phyloP scores from a whole-genome alignment of 2,113 vertebrate genomes.

The Phocoena sinus region DNA sequence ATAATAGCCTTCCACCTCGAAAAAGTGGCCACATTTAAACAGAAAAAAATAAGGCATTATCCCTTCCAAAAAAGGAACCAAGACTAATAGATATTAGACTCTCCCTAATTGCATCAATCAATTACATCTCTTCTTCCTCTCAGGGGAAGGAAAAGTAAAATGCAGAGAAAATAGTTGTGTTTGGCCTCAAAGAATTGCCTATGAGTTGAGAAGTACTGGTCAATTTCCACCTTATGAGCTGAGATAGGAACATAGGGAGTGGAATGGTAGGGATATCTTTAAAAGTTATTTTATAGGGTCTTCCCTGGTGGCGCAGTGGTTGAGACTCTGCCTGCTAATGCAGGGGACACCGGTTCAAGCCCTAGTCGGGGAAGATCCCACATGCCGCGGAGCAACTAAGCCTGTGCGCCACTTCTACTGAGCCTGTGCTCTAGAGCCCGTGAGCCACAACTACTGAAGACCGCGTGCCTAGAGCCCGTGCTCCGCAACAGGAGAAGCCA shows the following conservation, averaged over 20 bases:
- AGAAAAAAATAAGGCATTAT: neutral
- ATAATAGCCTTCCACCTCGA: neutral
- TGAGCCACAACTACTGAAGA: no score
- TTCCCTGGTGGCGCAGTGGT: no score
- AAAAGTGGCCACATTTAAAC: neutral
- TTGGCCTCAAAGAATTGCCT: neutral
- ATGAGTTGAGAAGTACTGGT: neutral
- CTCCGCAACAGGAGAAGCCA: no score
- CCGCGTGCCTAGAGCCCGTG: no score
- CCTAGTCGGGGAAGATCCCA: no score
- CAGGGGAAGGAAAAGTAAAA: neutral
- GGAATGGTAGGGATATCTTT: neutral
- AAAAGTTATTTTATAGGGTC: neutral
- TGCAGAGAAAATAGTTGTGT: neutral
- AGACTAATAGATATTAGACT: neutral
- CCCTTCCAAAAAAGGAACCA: neutral
- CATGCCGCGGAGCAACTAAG: no score
- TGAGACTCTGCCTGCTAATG: no score
- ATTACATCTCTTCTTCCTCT: neutral
- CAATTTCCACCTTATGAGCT: neutral
- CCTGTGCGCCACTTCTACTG: no score
- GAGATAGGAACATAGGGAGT: neutral
- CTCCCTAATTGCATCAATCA: constrained; percentile 6
- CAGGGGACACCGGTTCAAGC: accelerated
- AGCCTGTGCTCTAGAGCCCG: no score